Evolutionary conservation across 2,888 invertebrate genomes (phyloP).

Genomic region (Augochlorella aurata): DNA sequence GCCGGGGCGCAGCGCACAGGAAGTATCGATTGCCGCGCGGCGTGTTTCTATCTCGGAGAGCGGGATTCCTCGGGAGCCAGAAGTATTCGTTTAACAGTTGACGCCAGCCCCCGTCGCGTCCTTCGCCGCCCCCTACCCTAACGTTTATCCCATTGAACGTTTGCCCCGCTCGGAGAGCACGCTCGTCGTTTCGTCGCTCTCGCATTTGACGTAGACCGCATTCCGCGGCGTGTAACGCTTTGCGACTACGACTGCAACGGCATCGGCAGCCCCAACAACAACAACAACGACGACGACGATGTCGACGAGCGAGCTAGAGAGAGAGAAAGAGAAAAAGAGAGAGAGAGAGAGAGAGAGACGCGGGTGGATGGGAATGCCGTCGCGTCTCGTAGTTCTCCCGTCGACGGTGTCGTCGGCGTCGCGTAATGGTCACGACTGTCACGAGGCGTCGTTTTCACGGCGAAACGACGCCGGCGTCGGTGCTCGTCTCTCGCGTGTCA

Average conservation of each 20-base stretch:
- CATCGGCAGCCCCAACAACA: neutral
- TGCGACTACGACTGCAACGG: neutral
- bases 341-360: no score
- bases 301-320: neutral
- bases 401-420: slow-evolving; percentile 27
- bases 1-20: neutral
- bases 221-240: slow-evolving; percentile 23
- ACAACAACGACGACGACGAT: slow-evolving; percentile 17
- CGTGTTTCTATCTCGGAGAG: slow-evolving; percentile 18
- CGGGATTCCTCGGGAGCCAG: slow-evolving; percentile 28
- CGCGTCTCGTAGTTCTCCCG: slow-evolving; percentile 25
- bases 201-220: slow-evolving; percentile 29
- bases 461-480: slow-evolving; percentile 40
- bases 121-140: neutral
- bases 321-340: no score
- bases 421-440: slow-evolving; percentile 49
- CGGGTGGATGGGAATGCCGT: slow-evolving; percentile 22
- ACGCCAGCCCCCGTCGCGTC: neutral
- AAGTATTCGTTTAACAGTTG: slow-evolving; percentile 34
- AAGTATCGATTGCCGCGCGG: slow-evolving; percentile 39
- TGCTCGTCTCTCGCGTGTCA: slow-evolving; percentile 27
- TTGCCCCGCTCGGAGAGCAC: neutral
- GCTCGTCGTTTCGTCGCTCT: slow-evolving; percentile 7
- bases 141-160: slow-evolving; percentile 19
- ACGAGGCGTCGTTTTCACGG: slow-evolving; percentile 49